Base-by-base conservation (phyloP, 2,888 invertebrate genomes). In the Parelbella ahira region DNA sequence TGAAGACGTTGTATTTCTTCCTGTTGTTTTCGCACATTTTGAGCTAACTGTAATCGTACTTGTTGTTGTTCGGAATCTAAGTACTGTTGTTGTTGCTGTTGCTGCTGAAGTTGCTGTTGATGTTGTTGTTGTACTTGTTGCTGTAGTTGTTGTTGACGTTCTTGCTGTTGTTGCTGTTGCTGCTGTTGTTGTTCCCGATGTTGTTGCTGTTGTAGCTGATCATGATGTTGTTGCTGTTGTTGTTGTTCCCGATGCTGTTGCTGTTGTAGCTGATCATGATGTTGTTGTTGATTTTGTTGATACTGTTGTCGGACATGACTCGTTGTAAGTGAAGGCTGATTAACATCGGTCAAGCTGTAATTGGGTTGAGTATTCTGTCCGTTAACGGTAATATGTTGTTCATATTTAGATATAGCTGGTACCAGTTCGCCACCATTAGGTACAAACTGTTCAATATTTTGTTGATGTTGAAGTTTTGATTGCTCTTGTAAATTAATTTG, bases 391-490 rank as follows among this genome's bases (percentile, higher is more conserved):
- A 92, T 89, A 55, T 95, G 95, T 54, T 94, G 94, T 72, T 95
- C 95, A 51, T 90, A 91, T 78, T 93, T 94, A 3, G 95, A 92
- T 44, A 95, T 90, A 8, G 95, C 91, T 39, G 92, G 91, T 9
- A 94, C 89, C 23, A 95, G 82, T 74, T 95, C 93, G 0, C 94
- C 93, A 20, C 91, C 92, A 1, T 92, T 88, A 20, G 91, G 91
- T 10, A 90, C 76, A 45, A 90, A 73, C 13, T 88, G 82, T 3
- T 77, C 75, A 36, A 88, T 61, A 48, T 82, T 75, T 63, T 89
- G 88, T 50, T 83, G 80, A 52, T 87, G 81, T 39, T 82, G 71
- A 18, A 63, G 38, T 43, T 64, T 75, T 18, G 68, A 47, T 46
- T 64, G 69, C 19, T 74, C 77, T 41, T 69, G 70, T 50, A 71